These are phyloP conservation scores for Strigamia maritima DNA, from an alignment of 2,888 invertebrate genomes.

Conservation along the genomic window DNA sequence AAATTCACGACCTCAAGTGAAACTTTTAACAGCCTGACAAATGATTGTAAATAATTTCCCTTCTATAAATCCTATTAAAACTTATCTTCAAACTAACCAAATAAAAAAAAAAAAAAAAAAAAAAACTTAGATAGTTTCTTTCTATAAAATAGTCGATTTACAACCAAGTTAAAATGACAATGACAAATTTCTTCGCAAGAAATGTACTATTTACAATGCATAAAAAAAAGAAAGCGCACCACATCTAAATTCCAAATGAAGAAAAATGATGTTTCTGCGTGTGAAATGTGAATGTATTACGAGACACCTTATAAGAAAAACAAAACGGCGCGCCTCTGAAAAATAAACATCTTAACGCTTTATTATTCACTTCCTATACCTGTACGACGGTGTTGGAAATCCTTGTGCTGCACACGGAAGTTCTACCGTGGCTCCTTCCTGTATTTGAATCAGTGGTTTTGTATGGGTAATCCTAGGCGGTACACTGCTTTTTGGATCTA, in stretches of 20 bases:
- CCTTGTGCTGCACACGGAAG: constrained; percentile 57
- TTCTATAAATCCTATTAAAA: neutral
- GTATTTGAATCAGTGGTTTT: constrained; percentile 40
- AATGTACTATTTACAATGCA: neutral
- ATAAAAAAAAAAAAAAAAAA: neutral
- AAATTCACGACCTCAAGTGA: neutral
- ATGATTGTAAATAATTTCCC: neutral
- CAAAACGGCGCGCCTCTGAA: neutral
- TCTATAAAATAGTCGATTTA: neutral
- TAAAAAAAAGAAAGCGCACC: neutral
- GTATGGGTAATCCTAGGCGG: constrained; percentile 42
- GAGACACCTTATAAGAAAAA: neutral
- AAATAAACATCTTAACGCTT: neutral
- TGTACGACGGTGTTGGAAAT: constrained; percentile 53
- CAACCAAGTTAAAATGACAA: neutral
- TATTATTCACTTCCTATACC: constrained; percentile 41
- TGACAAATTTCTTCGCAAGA: neutral
- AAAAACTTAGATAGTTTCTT: neutral
- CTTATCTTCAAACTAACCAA: neutral
- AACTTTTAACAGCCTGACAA: neutral
- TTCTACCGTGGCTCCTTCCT: constrained; percentile 49
- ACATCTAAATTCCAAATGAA: constrained; percentile 10
- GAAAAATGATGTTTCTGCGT: constrained; percentile 8
- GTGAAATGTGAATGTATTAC: neutral
- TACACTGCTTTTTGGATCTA: constrained; percentile 42